Evolutionary conservation across 2,797 vertebrate species (phyloP), one percentile per base, ranked within the genome.

Genomic region (Botia almorhae): DNA sequence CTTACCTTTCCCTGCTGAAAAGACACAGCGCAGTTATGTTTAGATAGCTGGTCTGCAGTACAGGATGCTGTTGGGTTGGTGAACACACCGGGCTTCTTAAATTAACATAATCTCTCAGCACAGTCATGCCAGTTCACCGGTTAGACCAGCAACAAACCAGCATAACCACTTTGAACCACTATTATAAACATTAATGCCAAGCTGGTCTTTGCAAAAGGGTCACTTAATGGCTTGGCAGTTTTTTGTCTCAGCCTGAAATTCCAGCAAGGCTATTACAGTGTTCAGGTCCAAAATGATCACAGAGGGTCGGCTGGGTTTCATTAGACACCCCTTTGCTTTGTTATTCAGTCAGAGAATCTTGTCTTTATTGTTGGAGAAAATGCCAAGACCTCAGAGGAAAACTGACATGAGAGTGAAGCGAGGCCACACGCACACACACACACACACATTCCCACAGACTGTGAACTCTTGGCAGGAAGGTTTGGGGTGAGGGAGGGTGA

Each of bases 211-310:
- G 55, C 19, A 43, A 10, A 16, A 76, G 36, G 19, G 51, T 50
- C 29, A 74, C 21, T 23, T 56, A 83, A 74, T 48, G 10, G 5
- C 33, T 0, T 67, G 48, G 2, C 70, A 29, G 33, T 33, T 69
- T 82, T 48, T 87, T 88, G 33, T 33, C 33, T 33, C 3, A 90
- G 97, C 96, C 95, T 97, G 96, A 87, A 97, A 97, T 26, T 26
- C 23, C 23, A 26, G 23, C 23, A 26, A 26, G 23, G 23, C 23
- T 26, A 26, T 26, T 2, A 26, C 23, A 26, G 23, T 26, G 23
- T 26, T 26, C 23, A 26, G 23, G 23, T 26, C 23, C 23, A 26
- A 26, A 26, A 26, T 26, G 23, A 26, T 26, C 23, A 26, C 23
- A 26, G 23, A 26, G 23, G 23, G 23, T 82, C 78, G 81, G 60